phyloP scores from a whole-genome alignment of 1,140 invertebrate genomes.

The Halictus rubicundus region DNA sequence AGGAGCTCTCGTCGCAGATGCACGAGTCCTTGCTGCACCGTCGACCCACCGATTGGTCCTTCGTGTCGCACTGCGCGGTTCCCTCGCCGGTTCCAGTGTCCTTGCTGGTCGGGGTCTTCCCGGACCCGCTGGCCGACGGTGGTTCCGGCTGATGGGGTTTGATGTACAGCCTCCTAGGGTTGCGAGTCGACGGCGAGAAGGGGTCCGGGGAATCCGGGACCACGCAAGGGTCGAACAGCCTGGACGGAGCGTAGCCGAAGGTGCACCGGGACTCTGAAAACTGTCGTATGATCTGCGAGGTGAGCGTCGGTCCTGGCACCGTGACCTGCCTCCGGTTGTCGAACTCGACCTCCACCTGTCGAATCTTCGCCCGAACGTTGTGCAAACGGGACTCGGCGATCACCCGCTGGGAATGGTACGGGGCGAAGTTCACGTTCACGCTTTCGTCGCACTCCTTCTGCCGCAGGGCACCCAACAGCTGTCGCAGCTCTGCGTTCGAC shows the following conservation, averaged over 20 bases:
- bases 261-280: constrained; percentile 45
- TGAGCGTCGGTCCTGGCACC: constrained; percentile 39
- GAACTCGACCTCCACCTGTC: constrained; percentile 73
- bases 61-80: background rate
- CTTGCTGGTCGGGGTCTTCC: background rate
- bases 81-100: background rate
- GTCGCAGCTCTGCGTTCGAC: constrained; percentile 71
- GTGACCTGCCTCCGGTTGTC: constrained; percentile 60
- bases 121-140: constrained; percentile 39
- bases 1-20: constrained; percentile 46
- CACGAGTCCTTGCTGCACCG: constrained; percentile 28
- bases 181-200: constrained; percentile 60
- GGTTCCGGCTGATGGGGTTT: constrained; percentile 70
- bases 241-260: constrained; percentile 51
- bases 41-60: background rate
- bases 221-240: constrained; percentile 24
- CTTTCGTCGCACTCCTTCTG: constrained; percentile 74
- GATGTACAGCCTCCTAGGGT: constrained; percentile 67
- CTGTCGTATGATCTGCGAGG: constrained; percentile 49
- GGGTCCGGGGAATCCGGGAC: constrained; percentile 68
- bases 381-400: constrained; percentile 68
- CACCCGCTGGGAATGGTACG: constrained; percentile 68
- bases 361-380: constrained; percentile 72
- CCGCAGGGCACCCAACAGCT: constrained; percentile 65
- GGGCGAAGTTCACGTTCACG: constrained; percentile 71